A percentile compares a stretch with the other conserved stretches of the same genome.
Evolutionary conservation across 2,888 invertebrate genomes (phyloP).

Genomic region (Phortica okadai): DNA sequence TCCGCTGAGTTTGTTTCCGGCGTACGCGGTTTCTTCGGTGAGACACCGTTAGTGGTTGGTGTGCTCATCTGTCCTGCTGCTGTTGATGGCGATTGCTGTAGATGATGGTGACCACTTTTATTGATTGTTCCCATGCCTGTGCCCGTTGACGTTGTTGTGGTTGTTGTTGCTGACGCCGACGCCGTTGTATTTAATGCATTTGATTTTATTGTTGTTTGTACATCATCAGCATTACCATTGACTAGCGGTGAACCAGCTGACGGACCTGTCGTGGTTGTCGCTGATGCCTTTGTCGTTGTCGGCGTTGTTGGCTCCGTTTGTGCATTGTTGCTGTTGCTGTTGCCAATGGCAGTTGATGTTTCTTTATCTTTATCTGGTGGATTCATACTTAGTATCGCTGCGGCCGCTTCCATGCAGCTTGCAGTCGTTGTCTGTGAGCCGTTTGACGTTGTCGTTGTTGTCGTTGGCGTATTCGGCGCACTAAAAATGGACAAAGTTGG

Average conservation of each 20-base stretch:
- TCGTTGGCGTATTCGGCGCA: slow-evolving; percentile 25
- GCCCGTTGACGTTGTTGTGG: slow-evolving; percentile 18
- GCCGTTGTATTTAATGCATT: slow-evolving; percentile 10
- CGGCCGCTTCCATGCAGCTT: neutral
- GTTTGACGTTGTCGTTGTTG: slow-evolving; percentile 42
- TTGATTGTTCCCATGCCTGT: slow-evolving; percentile 11
- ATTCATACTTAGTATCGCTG: slow-evolving; percentile 31
- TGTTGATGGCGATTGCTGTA: slow-evolving; percentile 35
- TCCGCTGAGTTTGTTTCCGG: no score
- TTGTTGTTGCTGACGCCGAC: slow-evolving; percentile 36
- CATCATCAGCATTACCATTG: slow-evolving; percentile 52
- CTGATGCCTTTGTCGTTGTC: slow-evolving; percentile 30
- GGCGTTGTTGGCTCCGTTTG: slow-evolving; percentile 40
- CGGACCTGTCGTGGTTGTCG: neutral
- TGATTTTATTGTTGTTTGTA: slow-evolving; percentile 40
- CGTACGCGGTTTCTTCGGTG: neutral
- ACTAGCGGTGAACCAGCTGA: slow-evolving; percentile 37
- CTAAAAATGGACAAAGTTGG: slow-evolving; percentile 30
- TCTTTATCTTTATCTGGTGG: slow-evolving; percentile 31
- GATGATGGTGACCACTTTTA: slow-evolving; percentile 11
- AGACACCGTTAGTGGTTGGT: neutral
- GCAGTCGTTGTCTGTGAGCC: slow-evolving; percentile 36
- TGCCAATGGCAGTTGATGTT: slow-evolving; percentile 50
- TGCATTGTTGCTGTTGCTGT: slow-evolving; percentile 42
- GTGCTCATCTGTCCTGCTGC: slow-evolving; percentile 29